Conservation (phyloP, 2,113 vertebrate genomes). For the Anhinga anhinga region DNA sequence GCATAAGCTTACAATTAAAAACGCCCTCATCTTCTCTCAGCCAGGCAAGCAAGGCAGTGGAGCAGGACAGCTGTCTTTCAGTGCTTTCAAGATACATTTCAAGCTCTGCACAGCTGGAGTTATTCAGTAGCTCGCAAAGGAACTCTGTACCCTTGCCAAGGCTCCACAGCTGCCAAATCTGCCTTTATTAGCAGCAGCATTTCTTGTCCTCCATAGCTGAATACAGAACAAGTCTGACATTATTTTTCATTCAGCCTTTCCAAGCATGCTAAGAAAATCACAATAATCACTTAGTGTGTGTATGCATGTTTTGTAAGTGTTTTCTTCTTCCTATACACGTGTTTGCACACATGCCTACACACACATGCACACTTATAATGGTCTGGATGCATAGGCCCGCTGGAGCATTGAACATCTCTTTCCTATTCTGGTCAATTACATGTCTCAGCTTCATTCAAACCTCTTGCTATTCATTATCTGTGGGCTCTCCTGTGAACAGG, state of each 20-base stretch:
- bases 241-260: slow-evolving; percentile 39
- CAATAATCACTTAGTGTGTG: not conserved
- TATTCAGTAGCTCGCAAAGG: slow-evolving; percentile 59
- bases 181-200: slow-evolving; percentile 55
- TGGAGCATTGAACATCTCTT: not conserved
- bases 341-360: not conserved
- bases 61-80: slow-evolving; percentile 63
- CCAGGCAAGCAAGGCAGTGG: slow-evolving; percentile 16
- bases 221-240: slow-evolving; percentile 48
- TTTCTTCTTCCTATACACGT: not conserved
- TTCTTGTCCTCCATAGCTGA: slow-evolving; percentile 8
- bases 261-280: not conserved
- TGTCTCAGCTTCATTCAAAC: not conserved
- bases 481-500: not conserved
- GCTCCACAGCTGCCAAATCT: slow-evolving; percentile 53
- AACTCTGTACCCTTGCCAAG: slow-evolving; percentile 64
- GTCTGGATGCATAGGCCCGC: not conserved
- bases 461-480: not conserved
- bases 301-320: not conserved
- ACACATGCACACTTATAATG: not conserved
- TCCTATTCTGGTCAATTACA: not conserved
- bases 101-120: slow-evolving; percentile 68
- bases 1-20: not conserved
- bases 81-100: slow-evolving; percentile 52
- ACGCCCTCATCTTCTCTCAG: not conserved